Evolutionary conservation across 2,888 invertebrate genomes (phyloP), one percentile per base, ranked within the genome.

Genomic region (Drosophila maculinotata): DNA sequence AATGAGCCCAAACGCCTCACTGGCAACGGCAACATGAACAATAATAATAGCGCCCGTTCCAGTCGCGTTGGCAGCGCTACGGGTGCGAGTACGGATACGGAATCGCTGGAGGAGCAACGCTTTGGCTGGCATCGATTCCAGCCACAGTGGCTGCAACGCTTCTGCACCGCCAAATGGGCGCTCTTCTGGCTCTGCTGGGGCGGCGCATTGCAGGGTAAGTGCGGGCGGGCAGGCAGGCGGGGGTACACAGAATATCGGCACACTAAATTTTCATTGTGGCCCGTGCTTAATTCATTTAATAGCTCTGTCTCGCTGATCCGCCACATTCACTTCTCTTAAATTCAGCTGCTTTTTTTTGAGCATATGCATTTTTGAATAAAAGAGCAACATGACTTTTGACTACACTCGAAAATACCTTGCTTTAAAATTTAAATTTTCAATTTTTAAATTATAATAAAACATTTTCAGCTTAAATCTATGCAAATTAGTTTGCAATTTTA

Each of bases 111-210:
- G 38, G 59, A 71, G 31, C 81, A 69, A 9, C 68, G 75, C 25
- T 96, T 95, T 89, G 96, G 96, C 26, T 95, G 95, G 95, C 93
- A 94, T 4, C 91, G 93, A 80, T 92, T 94, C 85, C 92, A 93
- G 49, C 96, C 96, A 0, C 84, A 90, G 33, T 94, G 93, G 91
- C 92, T 95, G 69, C 96, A 96, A 91, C 90, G 93, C 51, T 95
- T 95, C 91, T 92, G 95, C 14, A 95, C 94, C 1, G 94, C 96
- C 12, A 95, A 95, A 88, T 96, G 96, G 95, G 95, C 95, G 17
- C 93, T 96, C 3, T 95, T 96, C 91, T 96, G 95, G 94, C 92
- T 96, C 0, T 96, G 96, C 90, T 95, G 95, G 94, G 95, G 95
- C 4, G 95, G 95, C 0, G 95, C 95, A 33, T 93, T 96, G 87